These are phyloP conservation scores for Druceiella hillmani DNA, from an alignment of 2,888 invertebrate genomes.

Conservation along the genomic window DNA sequence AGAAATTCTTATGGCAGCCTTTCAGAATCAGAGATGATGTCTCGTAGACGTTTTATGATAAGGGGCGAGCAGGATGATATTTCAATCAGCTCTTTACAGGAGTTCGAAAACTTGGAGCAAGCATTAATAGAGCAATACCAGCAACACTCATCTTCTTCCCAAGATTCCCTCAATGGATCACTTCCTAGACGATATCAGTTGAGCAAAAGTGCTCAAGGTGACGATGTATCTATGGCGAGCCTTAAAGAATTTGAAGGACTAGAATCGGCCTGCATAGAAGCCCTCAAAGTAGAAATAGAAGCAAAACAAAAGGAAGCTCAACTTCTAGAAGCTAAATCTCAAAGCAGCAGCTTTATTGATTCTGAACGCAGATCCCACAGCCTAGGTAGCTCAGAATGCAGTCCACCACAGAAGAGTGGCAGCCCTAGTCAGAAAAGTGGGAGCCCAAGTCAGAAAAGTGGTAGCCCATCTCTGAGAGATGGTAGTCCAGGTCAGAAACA, in stretches of 20 bases:
- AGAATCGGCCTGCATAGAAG: constrained; percentile 83
- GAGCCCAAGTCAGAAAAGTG: constrained; percentile 37
- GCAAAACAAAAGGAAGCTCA: constrained; percentile 83
- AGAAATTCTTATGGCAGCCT: constrained; percentile 88
- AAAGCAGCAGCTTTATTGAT: constrained; percentile 45
- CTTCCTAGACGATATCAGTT: constrained; percentile 66
- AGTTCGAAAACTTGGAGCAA: constrained; percentile 88
- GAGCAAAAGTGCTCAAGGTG: constrained; percentile 70
- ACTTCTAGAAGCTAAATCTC: constrained; percentile 52
- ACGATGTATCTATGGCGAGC: constrained; percentile 81
- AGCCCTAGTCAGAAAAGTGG: constrained; percentile 39
- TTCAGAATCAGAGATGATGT: constrained; percentile 84
- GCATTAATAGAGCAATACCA: constrained; percentile 77
- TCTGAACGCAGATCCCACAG: constrained; percentile 48
- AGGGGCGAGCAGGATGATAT: constrained; percentile 88
- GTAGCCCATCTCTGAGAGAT: constrained; percentile 45
- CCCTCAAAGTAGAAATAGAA: constrained; percentile 73
- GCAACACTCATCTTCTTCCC: constrained; percentile 70
- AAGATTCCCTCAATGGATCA: constrained; percentile 82
- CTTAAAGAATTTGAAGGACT: constrained; percentile 90
- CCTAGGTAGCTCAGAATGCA: constrained; percentile 56
- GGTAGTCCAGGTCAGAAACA: constrained; percentile 45
- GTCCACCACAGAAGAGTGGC: constrained; percentile 50
- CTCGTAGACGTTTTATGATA: constrained; percentile 77
- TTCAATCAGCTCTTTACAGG: constrained; percentile 88